phyloP scores from a whole-genome alignment of 2,797 vertebrate species.

The Pogoniulus pusillus region DNA sequence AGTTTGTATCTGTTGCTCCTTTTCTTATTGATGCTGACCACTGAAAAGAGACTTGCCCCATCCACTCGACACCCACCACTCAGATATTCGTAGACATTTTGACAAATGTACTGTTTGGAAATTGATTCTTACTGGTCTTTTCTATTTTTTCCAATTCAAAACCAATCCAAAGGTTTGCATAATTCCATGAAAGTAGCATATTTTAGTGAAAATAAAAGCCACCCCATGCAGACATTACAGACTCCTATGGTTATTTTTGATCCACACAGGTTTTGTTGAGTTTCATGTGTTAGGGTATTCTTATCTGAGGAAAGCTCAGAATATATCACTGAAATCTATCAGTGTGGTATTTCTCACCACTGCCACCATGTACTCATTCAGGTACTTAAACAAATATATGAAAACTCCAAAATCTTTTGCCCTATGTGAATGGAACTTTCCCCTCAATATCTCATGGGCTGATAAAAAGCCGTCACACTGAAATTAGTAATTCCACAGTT shows the following conservation, averaged over 20 bases:
- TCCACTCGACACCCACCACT: no score
- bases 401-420: background rate
- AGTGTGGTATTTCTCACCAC: background rate
- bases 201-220: background rate
- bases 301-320: background rate
- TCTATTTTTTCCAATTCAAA: background rate
- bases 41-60: no score
- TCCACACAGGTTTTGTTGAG: background rate
- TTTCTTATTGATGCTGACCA: no score
- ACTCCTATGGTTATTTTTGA: background rate
- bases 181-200: background rate
- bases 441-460: background rate
- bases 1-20: no score
- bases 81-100: background rate
- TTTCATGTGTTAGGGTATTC: background rate
- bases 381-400: background rate
- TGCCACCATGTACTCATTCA: background rate
- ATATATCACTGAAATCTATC: background rate
- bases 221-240: background rate
- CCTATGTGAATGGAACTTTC: background rate
- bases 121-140: background rate
- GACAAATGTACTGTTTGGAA: background rate
- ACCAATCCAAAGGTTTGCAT: background rate
- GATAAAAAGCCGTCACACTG: background rate
- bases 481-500: background rate